Percentiles rank a stretch among this genome's conserved stretches.
Evolutionary conservation across 2,113 vertebrate species (phyloP).

Genomic region (Donacobius atricapilla): DNA sequence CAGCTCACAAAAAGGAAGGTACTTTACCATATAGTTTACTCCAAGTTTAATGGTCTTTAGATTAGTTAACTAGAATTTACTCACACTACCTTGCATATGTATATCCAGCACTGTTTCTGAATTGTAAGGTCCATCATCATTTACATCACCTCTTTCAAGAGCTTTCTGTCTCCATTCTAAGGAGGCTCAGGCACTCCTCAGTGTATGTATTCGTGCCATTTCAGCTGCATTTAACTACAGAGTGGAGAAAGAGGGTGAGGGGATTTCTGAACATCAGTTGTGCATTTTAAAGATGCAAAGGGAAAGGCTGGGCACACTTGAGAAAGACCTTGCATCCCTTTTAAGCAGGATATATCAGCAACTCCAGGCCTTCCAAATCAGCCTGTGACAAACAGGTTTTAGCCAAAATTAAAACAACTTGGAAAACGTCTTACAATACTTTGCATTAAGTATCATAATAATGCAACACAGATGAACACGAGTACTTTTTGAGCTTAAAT

Average conservation of each 20-base stretch:
- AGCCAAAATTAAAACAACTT: not conserved
- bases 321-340: not conserved
- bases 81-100: not conserved
- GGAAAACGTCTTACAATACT: not conserved
- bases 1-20: not conserved
- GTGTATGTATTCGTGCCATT: not conserved
- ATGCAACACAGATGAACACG: not conserved
- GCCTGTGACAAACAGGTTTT: not conserved
- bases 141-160: not conserved
- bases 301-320: not conserved
- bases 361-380: not conserved
- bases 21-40: not conserved
- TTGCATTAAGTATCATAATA: not conserved
- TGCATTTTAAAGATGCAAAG: not conserved
- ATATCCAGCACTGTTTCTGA: not conserved
- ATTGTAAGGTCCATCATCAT: not conserved
- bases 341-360: not conserved
- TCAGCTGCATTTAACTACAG: not conserved
- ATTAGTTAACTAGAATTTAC: not conserved
- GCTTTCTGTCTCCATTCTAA: not conserved
- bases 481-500: not conserved
- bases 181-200: not conserved
- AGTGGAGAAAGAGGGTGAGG: accelerated
- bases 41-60: not conserved
- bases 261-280: not conserved